Conservation (phyloP, 1,140 invertebrate genomes). For the Drosophila chauvacae region DNA sequence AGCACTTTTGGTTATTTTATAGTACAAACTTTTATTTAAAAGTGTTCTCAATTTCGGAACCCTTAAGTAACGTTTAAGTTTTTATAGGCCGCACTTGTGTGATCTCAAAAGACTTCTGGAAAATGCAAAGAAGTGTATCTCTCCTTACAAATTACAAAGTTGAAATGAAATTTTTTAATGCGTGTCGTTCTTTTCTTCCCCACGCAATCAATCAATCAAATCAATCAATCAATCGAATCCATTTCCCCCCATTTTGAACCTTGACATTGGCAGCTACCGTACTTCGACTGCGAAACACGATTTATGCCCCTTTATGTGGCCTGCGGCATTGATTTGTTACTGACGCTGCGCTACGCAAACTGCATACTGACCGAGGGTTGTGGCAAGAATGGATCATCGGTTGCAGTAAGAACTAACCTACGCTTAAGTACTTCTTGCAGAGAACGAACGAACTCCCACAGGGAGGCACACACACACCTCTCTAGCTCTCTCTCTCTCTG, state of each 20-base stretch:
- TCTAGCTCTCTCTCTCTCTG: background rate
- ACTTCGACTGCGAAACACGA: constrained; percentile 70
- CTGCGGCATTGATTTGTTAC: constrained; percentile 72
- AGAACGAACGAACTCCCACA: constrained; percentile 9
- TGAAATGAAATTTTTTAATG: constrained; percentile 32
- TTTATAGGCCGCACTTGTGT: constrained; percentile 7
- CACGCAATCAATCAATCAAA: constrained; percentile 23
- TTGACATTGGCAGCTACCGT: constrained; percentile 63
- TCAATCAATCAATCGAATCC: constrained; percentile 9
- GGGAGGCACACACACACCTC: background rate
- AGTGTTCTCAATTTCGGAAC: background rate
- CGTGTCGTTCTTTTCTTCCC: constrained; percentile 41
- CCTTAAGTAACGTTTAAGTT: constrained; percentile 10
- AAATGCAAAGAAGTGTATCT: constrained; percentile 14
- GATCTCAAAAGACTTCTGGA: constrained; percentile 46
- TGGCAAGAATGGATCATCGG: constrained; percentile 97
- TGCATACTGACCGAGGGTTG: constrained; percentile 96
- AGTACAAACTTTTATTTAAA: background rate
- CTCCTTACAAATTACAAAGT: background rate
- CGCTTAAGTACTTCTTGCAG: constrained; percentile 13
- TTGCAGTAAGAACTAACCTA: constrained; percentile 89
- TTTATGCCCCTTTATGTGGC: constrained; percentile 77
- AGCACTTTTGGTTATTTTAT: background rate
- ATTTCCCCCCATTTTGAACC: constrained; percentile 9
- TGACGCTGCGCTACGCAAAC: constrained; percentile 80